phyloP scores from a whole-genome alignment of 2,113 vertebrate species.

The Psophia crepitans region DNA sequence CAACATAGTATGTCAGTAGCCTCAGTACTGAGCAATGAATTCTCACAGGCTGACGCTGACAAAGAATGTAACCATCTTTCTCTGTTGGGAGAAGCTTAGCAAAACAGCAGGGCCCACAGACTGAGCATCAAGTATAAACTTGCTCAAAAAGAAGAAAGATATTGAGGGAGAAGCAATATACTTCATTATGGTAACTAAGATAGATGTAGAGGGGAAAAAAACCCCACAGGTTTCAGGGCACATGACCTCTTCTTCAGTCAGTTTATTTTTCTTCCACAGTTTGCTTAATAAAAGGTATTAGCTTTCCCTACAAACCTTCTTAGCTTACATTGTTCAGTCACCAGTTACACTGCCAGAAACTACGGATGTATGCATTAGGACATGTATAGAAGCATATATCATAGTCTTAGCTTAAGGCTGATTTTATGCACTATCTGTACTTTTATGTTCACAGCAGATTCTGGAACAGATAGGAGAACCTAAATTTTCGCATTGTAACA shows the following conservation, averaged over 20 bases:
- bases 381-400: neutral
- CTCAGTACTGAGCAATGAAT: neutral
- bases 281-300: conserved; percentile 22
- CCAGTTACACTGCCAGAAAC: neutral
- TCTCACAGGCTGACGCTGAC: neutral
- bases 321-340: neutral
- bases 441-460: neutral
- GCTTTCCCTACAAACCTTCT: conserved; percentile 4
- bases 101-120: neutral
- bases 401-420: neutral
- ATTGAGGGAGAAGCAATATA: neutral
- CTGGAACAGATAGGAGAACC: neutral
- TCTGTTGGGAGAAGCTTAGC: neutral
- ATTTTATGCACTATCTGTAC: neutral
- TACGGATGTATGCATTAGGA: neutral
- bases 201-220: neutral
- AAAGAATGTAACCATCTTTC: neutral
- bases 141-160: neutral
- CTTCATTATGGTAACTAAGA: neutral
- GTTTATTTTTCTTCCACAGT: conserved; percentile 31
- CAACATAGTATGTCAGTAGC: neutral
- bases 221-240: neutral
- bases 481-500: neutral
- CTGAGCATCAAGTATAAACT: neutral
- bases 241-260: neutral